Evolutionary conservation across 2,888 invertebrate species (phyloP).

Genomic region (Polyploca ridens): DNA sequence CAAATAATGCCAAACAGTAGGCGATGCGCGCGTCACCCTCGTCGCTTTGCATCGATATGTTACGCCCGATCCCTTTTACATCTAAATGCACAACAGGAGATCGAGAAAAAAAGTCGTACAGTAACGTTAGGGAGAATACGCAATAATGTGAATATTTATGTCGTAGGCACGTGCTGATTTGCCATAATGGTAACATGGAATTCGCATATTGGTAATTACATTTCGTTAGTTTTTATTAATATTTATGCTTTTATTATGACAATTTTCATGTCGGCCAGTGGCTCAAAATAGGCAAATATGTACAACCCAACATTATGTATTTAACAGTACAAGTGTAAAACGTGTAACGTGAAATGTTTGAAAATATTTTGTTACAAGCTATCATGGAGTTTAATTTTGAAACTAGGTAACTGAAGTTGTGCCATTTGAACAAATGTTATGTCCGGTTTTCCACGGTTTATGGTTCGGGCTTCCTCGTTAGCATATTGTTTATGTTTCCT

Average conservation of each 20-base stretch:
- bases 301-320: background rate
- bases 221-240: conserved; percentile 46
- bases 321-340: conserved; percentile 1
- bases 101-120: conserved; percentile 66
- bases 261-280: no score
- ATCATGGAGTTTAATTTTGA: conserved; percentile 37
- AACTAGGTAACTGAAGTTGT: conserved; percentile 54
- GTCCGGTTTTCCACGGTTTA: conserved; percentile 53
- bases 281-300: no score
- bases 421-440: conserved; percentile 44
- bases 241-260: conserved; percentile 31
- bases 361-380: conserved; percentile 22
- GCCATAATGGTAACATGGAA: conserved; percentile 74
- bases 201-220: conserved; percentile 77
- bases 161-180: conserved; percentile 78
- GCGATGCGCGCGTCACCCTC: conserved; percentile 69
- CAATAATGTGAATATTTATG: conserved; percentile 83
- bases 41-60: conserved; percentile 70
- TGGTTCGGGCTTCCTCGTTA: conserved; percentile 52
- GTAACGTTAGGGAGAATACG: conserved; percentile 60
- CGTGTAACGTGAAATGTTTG: conserved; percentile 17
- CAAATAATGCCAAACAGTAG: conserved; percentile 82
- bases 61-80: conserved; percentile 77
- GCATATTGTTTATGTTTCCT: conserved; percentile 67
- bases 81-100: conserved; percentile 80